Evolutionary conservation across 1,140 invertebrate genomes (phyloP), one percentile per base, ranked within the genome.

Genomic region (Euglossa dilemma): DNA sequence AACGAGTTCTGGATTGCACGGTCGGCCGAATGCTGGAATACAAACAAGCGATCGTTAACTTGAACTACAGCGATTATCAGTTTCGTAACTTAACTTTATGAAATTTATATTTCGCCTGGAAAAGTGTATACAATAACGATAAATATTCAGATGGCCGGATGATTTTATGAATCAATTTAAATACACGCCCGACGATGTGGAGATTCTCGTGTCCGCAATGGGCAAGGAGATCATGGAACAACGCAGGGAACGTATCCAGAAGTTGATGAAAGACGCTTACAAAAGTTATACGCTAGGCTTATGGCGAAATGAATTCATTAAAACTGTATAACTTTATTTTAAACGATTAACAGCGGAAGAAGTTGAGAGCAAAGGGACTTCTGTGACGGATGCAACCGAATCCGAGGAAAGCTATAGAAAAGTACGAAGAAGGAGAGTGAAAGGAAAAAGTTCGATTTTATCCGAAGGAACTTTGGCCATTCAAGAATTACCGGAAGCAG

Each of bases 151-250:
- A 80, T 96, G 95, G 92, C 95, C 95, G 78, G 95, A 95, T 86
- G 94, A 96, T 88, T 91, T 95, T n/a, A 87, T 96, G 76, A 93
- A 95, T 59, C 92, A 95, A 89, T 87, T 96, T 86, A 96, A 96
- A 90, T 91, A 96, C 63, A 95, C 95, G 43, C 95, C 81, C 0
- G 87, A 89, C 5, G 85, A 89, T 14, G 36, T 89, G 6, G 72
- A 85, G 5, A 61, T 81, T 8, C 6, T 36, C n/a, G 61, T 71
- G 1, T 66, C 80, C 0, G 81, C 57, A 8, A 14, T 43, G 6
- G 76, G 79, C 36, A 86, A 87, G 54, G 82, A 84, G 14, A 36
- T 78, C 14, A 14, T 86, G 2, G 18, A 88, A 20, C 50, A 88
- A 36, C 88, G 89, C 20, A 84, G 69, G 61, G 76, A 83, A 71